These are phyloP conservation scores for Tarsius wallacei DNA, from an alignment of 2,797 vertebrate species.

Conservation along the genomic window DNA sequence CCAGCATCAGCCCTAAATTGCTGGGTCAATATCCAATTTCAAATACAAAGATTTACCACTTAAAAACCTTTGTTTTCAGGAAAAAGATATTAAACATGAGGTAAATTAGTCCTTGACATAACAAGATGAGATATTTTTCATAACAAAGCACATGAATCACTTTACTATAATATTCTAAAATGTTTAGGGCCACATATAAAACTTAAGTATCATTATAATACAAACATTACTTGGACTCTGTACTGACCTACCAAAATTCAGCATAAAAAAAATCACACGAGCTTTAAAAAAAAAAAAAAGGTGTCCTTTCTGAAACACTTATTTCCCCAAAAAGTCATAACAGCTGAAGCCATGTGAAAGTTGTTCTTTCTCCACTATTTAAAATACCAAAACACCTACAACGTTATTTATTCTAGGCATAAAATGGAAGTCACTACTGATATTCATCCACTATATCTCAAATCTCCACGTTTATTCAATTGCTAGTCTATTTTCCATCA, in stretches of 20 bases:
- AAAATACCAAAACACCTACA: conserved; percentile 62
- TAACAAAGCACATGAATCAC: conserved; percentile 45
- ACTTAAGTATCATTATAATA: conserved; percentile 47
- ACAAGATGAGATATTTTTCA: neutral
- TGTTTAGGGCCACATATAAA: conserved; percentile 19
- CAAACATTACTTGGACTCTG: neutral
- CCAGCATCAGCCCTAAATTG: neutral
- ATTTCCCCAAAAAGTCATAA: conserved; percentile 36
- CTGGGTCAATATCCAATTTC: conserved; percentile 53
- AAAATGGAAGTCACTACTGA: conserved; percentile 32
- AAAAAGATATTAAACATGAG: conserved; percentile 28
- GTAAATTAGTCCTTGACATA: conserved; percentile 25
- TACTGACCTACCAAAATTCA: conserved; percentile 42
- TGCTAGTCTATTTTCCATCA: conserved; percentile 28
- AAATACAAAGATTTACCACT: conserved; percentile 48
- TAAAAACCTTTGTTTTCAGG: conserved; percentile 56
- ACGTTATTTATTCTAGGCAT: conserved; percentile 11
- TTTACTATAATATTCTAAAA: conserved; percentile 50
- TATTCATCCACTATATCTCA: conserved; percentile 7
- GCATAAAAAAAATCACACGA: conserved; percentile 4
- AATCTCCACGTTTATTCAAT: neutral
- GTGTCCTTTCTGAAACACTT: conserved; percentile 35
- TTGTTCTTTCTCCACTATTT: neutral
- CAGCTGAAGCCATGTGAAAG: conserved; percentile 36
- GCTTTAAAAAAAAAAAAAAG: conserved; percentile 7